Percentiles rank a stretch among this genome's conserved stretches.
Evolutionary conservation across 1,140 invertebrate genomes (phyloP).

Genomic region (Cotesia glomerata): DNA sequence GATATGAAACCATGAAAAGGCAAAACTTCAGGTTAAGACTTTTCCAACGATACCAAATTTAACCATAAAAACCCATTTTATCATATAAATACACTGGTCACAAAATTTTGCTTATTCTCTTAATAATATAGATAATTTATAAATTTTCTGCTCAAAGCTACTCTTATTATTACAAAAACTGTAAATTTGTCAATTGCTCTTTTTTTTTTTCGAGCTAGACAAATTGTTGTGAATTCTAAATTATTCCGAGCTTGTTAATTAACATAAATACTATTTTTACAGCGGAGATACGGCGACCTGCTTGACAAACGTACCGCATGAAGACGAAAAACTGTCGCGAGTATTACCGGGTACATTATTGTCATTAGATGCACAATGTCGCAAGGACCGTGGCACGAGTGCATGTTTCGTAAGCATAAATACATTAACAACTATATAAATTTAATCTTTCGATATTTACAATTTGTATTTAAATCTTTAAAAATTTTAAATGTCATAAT

Average conservation of each 20-base stretch:
- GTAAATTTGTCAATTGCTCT: too few species aligned
- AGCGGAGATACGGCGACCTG: slow-evolving; percentile 94
- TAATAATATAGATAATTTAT: too few species aligned
- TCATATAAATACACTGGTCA: too few species aligned
- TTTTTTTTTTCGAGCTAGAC: too few species aligned
- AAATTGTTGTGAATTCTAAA: too few species aligned
- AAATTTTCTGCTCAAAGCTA: too few species aligned
- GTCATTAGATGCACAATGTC: slow-evolving; percentile 89
- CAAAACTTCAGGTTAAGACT: too few species aligned
- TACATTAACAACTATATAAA: slow-evolving; percentile 33
- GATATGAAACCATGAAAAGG: too few species aligned
- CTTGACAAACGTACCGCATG: slow-evolving; percentile 91
- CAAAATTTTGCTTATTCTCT: too few species aligned
- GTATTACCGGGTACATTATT: slow-evolving; percentile 89
- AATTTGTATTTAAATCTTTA: not conserved
- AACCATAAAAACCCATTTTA: too few species aligned
- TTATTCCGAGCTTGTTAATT: not conserved
- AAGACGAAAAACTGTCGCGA: slow-evolving; percentile 86
- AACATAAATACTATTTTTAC: slow-evolving; percentile 41
- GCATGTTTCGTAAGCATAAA: slow-evolving; percentile 77
- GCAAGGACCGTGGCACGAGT: slow-evolving; percentile 90
- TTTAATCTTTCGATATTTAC: not conserved
- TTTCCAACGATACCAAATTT: too few species aligned
- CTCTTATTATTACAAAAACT: too few species aligned
- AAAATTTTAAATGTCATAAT: not conserved